Percentiles rank a stretch among this genome's conserved stretches.
phyloP scores from a whole-genome alignment of 30 jellyfish, hydroid and myxozoan species.

The Calvadosia cruxmelitensis region DNA sequence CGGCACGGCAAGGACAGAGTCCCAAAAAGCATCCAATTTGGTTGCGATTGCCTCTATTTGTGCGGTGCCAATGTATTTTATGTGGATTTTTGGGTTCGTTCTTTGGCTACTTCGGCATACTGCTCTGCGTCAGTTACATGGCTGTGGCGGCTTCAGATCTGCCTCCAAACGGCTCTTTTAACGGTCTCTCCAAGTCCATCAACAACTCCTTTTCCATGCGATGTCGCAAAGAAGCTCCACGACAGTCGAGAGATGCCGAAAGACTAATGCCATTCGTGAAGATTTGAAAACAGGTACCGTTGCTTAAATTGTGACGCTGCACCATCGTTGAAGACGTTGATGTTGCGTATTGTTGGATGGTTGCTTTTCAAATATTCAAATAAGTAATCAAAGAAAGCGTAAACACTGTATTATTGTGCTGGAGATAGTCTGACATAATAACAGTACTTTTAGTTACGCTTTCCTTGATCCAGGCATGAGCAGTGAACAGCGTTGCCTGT shows the following conservation, averaged over 20 bases:
- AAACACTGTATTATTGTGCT: conserved; percentile 29
- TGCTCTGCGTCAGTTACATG: conserved; percentile 13
- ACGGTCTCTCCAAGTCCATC: conserved; percentile 24
- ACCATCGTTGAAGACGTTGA: conserved; percentile 21
- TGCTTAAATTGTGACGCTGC: conserved; percentile 21
- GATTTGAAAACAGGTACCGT: conserved; percentile 9
- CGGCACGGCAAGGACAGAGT: conserved; percentile 12
- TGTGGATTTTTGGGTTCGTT: conserved; percentile 1
- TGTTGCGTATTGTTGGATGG: conserved; percentile 5
- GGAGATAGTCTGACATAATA: conserved; percentile 25
- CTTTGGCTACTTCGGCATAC: conserved; percentile 18
- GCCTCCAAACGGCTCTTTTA: conserved; percentile 1
- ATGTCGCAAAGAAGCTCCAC: conserved; percentile 25
- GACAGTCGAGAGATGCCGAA: conserved; percentile 20
- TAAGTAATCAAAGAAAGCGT: conserved; percentile 28
- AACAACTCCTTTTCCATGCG: conserved; percentile 44
- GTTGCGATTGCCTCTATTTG: conserved; percentile 4
- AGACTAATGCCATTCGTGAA: conserved; percentile 8
- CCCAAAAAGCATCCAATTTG: conserved; percentile 8
- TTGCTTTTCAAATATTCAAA: conserved; percentile 12
- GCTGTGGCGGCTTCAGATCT: conserved; percentile 1
- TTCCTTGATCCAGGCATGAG: conserved; percentile 33
- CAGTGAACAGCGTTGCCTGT: conserved; percentile 42
- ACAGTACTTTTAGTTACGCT: conserved; percentile 24
- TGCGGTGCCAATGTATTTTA: neutral